Conservation (phyloP, 2,888 invertebrate species). For the Epirrita christyi region DNA sequence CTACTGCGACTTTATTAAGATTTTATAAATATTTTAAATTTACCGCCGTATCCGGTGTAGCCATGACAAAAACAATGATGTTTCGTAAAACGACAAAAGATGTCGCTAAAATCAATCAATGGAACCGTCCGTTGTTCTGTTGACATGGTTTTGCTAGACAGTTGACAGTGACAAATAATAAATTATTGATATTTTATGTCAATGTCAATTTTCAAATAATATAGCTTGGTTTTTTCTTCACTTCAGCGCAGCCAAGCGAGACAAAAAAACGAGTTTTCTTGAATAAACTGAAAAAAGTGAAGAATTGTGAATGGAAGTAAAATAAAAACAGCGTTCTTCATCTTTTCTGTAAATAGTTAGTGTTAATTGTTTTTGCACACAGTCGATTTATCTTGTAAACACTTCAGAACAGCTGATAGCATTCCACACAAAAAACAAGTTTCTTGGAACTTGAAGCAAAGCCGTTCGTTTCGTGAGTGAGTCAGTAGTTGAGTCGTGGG, state of each 20-base stretch:
- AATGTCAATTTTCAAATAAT: neutral
- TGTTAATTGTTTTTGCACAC: neutral
- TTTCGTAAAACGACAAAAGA: too few relatives aligned
- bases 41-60: neutral
- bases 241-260: too few relatives aligned
- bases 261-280: neutral
- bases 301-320: constrained; percentile 17
- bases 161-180: too few relatives aligned
- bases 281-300: neutral
- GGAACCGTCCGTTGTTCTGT: too few relatives aligned
- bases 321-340: neutral
- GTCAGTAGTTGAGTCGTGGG: constrained; percentile 34
- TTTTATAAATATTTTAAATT: neutral
- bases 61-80: neutral
- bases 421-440: constrained; percentile 22
- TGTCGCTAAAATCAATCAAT: too few relatives aligned
- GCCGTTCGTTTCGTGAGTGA: constrained; percentile 8
- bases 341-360: neutral
- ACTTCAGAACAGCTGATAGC: constrained; percentile 17
- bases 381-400: neutral
- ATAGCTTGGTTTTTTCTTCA: too few relatives aligned
- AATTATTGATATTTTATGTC: too few relatives aligned
- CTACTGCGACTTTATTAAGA: neutral
- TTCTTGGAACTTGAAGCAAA: constrained; percentile 11
- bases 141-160: too few relatives aligned